Base-by-base conservation (phyloP, 2,113 vertebrate genomes). In the Rhea americana region DNA sequence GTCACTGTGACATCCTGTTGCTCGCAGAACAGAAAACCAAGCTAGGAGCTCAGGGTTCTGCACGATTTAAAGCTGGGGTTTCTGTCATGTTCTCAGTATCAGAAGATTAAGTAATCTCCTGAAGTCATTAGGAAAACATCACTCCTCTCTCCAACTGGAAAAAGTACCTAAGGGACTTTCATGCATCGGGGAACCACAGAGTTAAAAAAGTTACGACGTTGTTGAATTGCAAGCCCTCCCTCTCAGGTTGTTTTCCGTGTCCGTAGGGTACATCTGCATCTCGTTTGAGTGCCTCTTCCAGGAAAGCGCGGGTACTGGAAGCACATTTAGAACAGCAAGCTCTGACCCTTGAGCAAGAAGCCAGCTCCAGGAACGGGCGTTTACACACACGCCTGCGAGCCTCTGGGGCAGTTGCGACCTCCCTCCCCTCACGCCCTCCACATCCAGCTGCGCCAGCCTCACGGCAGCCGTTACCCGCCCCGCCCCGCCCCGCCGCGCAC, bases 311-410 rank as follows among this genome's bases (percentile, higher is more conserved):
- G 4, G 9, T 8, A 14, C 25, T 35, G 16, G 35, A 70, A 59
- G 32, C 0, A 2, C 56, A 4, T 15, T 43, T 24, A 6, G 1
- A 39, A 18, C 61, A 43, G 12, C 25, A 16, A 14, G 43, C 16
- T 0, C 75, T 43, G 13, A 19, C 1, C 15, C 20, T 4, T 2
- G 1, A 2, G 2, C 3, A 41, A 26, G 5, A 1, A 30, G 9
- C 11, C 19, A 3, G 21, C 39, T 14, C 20, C 75, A 17, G 7
- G 1, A 7, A 5, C 11, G 4, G 11, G 16, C 21, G 5, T 10
- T 19, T 5, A 12, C 15, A 13, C 8, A 18, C 19, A 3, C 11
- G 0, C 19, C 21, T 1, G 2, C 0, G 7, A 8, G 0, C 2
- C 35, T 35, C 35, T 35, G 4, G 15, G 4, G 19, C 53, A 16